Conservation (phyloP, 1,140 invertebrate genomes). For the Oedothorax gibbosus region DNA sequence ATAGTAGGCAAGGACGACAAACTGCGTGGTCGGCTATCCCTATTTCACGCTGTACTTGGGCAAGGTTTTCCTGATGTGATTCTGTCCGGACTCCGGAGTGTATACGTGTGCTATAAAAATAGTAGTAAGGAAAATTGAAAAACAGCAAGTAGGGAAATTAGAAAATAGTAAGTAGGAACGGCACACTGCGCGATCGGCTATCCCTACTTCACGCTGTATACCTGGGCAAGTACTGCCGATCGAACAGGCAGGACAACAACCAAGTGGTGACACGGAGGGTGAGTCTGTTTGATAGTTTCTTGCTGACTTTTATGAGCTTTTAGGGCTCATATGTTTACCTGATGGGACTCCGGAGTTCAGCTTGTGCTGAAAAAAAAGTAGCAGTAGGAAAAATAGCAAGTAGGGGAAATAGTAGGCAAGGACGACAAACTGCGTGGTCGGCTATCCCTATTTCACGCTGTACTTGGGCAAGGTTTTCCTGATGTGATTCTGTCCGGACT, state of each 20-base stretch:
- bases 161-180: too few relatives aligned
- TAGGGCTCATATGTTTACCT: too few relatives aligned
- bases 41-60: slow-evolving; percentile 15
- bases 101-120: neutral
- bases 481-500: too few relatives aligned
- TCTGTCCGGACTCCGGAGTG: too few relatives aligned
- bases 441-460: neutral
- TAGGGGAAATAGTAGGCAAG: too few relatives aligned
- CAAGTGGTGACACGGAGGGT: slow-evolving; percentile 81
- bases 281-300: slow-evolving; percentile 77
- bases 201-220: neutral
- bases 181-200: slow-evolving; percentile 74
- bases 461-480: slow-evolving; percentile 38
- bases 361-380: neutral
- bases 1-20: slow-evolving; percentile 63
- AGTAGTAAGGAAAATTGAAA: neutral
- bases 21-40: slow-evolving; percentile 73
- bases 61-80: too few relatives aligned
- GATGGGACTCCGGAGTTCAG: too few relatives aligned
- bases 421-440: slow-evolving; percentile 74
- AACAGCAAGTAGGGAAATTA: too few relatives aligned
- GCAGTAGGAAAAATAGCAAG: neutral
- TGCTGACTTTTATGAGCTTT: slow-evolving; percentile 12
- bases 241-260: neutral
- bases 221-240: slow-evolving; percentile 31